Conservation (phyloP, 2,113 vertebrate species). For the Tragulus kanchil region DNA sequence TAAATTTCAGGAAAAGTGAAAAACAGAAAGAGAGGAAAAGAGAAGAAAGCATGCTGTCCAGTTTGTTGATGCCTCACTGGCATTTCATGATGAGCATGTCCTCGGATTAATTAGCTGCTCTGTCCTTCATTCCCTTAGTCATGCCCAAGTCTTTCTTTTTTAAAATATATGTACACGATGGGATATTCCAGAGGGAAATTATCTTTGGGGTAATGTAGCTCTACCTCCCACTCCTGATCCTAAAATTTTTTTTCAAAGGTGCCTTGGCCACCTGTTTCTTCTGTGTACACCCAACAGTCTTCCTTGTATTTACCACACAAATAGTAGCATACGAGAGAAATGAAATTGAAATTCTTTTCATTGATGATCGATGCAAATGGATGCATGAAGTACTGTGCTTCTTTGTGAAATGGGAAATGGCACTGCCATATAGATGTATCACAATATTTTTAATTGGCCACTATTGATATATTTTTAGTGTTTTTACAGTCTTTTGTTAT, state of each 20-base stretch:
- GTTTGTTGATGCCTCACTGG: not conserved
- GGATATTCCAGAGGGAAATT: not conserved
- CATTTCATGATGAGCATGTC: not conserved
- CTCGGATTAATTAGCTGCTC: not conserved
- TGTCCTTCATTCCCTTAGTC: no score
- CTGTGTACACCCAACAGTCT: not conserved
- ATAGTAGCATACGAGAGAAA: not conserved
- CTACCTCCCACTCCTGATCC: not conserved
- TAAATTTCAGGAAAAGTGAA: slow-evolving; percentile 8
- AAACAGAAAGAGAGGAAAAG: not conserved
- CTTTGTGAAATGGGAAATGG: not conserved
- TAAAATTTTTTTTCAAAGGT: not conserved
- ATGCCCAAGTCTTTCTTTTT: not conserved
- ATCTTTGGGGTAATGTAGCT: not conserved
- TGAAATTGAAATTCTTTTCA: not conserved
- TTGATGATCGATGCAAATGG: not conserved
- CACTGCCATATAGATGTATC: not conserved
- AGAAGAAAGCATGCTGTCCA: not conserved
- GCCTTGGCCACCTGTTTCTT: not conserved
- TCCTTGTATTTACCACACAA: not conserved
- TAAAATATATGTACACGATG: not conserved
- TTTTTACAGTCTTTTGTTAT: not conserved
- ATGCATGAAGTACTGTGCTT: not conserved
- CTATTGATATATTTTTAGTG: not conserved
- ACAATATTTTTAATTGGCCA: not conserved